Evolutionary conservation across 2,797 vertebrate species (phyloP).

Genomic region (Aldrovandia affinis): DNA sequence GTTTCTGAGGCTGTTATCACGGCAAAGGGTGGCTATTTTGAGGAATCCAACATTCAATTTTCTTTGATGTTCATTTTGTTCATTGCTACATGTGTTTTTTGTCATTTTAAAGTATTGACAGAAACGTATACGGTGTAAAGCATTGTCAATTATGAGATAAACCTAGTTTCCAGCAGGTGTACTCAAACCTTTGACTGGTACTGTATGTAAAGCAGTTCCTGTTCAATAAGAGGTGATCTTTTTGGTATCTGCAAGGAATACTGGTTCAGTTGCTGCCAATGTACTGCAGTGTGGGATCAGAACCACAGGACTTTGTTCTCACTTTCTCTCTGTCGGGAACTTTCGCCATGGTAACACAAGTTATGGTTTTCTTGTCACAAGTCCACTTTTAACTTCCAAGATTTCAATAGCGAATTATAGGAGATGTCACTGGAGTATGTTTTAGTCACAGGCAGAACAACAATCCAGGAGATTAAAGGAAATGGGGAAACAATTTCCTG

Average conservation of each 20-base stretch:
- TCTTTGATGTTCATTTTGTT: too few species aligned
- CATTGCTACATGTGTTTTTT: too few species aligned
- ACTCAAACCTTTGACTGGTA: too few species aligned
- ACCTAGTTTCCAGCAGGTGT: too few species aligned
- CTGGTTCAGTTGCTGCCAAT: background rate
- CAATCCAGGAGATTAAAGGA: background rate
- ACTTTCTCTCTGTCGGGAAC: background rate
- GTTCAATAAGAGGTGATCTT: background rate
- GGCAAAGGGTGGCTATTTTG: too few species aligned
- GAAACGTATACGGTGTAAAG: too few species aligned
- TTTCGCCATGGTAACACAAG: background rate
- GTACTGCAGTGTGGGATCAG: background rate
- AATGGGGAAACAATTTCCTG: background rate
- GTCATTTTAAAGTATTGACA: too few species aligned
- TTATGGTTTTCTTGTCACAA: background rate
- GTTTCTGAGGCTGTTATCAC: too few species aligned
- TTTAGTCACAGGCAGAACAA: background rate
- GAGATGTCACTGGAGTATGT: background rate
- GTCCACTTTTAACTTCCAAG: background rate
- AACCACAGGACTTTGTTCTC: background rate
- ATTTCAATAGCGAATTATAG: background rate
- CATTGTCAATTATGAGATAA: too few species aligned
- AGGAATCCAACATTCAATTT: too few species aligned
- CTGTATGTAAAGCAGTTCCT: background rate
- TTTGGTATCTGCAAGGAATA: background rate